phyloP scores from a whole-genome alignment of 2,888 invertebrate species.

The Sphecodes monilicornis region DNA sequence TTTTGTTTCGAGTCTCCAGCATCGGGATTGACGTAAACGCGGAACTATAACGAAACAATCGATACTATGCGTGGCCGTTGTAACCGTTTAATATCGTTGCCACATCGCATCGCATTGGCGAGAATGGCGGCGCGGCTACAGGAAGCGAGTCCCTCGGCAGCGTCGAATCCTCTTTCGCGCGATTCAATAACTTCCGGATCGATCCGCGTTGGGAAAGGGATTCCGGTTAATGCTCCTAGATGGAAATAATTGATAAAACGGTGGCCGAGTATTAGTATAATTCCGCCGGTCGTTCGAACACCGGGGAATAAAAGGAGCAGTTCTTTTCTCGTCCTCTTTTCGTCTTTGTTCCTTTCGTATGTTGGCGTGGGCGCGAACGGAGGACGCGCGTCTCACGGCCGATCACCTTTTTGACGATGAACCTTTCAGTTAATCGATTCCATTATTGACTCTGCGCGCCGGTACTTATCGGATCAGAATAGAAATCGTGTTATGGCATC shows the following conservation, averaged over 20 bases:
- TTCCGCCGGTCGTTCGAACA: neutral
- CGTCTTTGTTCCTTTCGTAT: neutral
- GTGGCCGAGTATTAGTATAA: constrained; percentile 29
- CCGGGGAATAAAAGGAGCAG: neutral
- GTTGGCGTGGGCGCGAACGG: neutral
- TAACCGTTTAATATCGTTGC: constrained; percentile 51
- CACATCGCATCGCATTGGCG: neutral
- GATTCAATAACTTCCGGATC: constrained; percentile 10
- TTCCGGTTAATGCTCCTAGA: neutral
- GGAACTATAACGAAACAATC: constrained; percentile 45
- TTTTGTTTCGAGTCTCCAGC: neutral
- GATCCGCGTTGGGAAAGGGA: neutral
- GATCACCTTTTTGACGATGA: constrained; percentile 60
- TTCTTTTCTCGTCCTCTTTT: neutral
- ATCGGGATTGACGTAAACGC: neutral
- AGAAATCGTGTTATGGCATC: constrained; percentile 52
- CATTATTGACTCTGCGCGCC: constrained; percentile 51
- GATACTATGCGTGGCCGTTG: constrained; percentile 34
- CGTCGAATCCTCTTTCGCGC: constrained; percentile 9
- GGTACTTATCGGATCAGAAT: constrained; percentile 60
- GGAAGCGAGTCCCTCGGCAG: neutral
- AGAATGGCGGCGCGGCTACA: neutral
- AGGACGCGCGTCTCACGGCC: constrained; percentile 25
- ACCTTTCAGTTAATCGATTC: constrained; percentile 59
- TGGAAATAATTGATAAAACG: constrained; percentile 44